These are phyloP conservation scores for Natator depressus DNA, from an alignment of 2,113 vertebrate species.

Conservation along the genomic window DNA sequence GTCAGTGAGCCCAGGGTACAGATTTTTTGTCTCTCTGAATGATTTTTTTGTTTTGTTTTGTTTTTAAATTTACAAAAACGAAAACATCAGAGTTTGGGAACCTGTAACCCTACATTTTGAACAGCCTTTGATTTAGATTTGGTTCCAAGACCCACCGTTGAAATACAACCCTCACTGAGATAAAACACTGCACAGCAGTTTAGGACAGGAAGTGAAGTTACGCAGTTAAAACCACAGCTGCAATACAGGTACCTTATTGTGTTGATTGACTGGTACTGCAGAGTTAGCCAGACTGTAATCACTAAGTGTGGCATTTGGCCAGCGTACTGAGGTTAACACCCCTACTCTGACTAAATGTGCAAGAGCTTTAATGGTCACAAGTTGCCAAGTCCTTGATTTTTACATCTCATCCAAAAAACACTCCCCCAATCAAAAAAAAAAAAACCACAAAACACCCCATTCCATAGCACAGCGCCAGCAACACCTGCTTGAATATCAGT, in stretches of 20 bases:
- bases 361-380: background rate
- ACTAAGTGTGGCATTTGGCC: background rate
- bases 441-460: background rate
- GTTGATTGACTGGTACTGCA: background rate
- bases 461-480: background rate
- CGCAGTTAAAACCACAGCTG: background rate
- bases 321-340: background rate
- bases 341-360: background rate
- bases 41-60: background rate
- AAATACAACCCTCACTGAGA: background rate
- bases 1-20: background rate
- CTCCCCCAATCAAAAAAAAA: background rate
- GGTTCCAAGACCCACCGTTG: background rate
- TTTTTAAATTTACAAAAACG: background rate
- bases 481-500: background rate
- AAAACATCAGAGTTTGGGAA: background rate
- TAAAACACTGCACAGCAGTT: background rate
- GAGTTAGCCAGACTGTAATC: background rate
- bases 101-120: rapidly evolving
- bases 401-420: background rate
- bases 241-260: background rate
- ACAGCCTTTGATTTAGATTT: background rate
- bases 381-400: background rate
- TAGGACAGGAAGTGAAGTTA: background rate
- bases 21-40: background rate